A percentile compares a stretch with the other conserved stretches of the same genome.
These are phyloP conservation scores for Eupithecia pulchellata DNA, from an alignment of 2,888 invertebrate species.

Conservation along the genomic window DNA sequence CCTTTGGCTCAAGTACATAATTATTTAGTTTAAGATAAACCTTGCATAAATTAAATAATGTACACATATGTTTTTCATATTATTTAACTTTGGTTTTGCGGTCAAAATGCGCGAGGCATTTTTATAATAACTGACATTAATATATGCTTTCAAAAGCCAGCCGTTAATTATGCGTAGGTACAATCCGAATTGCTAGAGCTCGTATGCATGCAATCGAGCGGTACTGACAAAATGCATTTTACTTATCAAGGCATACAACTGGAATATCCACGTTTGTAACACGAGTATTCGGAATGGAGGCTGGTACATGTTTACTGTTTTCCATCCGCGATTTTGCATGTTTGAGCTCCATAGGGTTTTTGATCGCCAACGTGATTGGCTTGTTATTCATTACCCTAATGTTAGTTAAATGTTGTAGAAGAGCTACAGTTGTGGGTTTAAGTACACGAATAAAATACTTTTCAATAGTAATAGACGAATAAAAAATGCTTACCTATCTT, in stretches of 20 bases:
- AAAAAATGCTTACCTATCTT: too few relatives aligned
- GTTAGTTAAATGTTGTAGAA: too few relatives aligned
- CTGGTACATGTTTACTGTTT: background rate
- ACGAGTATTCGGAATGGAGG: background rate
- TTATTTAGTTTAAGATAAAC: too few relatives aligned
- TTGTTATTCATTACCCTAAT: background rate
- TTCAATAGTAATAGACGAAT: too few relatives aligned
- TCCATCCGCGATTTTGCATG: too few relatives aligned
- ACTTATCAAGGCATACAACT: background rate
- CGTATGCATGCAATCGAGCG: conserved; percentile 6
- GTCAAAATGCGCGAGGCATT: background rate
- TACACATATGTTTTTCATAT: background rate
- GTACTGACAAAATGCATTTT: conserved; percentile 2
- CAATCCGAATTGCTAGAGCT: background rate
- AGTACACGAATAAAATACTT: too few relatives aligned
- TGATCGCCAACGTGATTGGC: background rate
- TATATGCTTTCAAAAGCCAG: background rate
- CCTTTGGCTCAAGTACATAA: too few relatives aligned
- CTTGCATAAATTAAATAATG: too few relatives aligned
- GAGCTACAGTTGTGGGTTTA: too few relatives aligned
- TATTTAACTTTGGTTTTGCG: background rate
- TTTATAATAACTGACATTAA: background rate
- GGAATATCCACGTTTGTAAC: background rate
- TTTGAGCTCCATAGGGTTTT: background rate
- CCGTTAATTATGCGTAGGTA: background rate